These are phyloP conservation scores for Drosophila nr. perissopoda DNA, from an alignment of 2,888 invertebrate genomes.

Conservation along the genomic window DNA sequence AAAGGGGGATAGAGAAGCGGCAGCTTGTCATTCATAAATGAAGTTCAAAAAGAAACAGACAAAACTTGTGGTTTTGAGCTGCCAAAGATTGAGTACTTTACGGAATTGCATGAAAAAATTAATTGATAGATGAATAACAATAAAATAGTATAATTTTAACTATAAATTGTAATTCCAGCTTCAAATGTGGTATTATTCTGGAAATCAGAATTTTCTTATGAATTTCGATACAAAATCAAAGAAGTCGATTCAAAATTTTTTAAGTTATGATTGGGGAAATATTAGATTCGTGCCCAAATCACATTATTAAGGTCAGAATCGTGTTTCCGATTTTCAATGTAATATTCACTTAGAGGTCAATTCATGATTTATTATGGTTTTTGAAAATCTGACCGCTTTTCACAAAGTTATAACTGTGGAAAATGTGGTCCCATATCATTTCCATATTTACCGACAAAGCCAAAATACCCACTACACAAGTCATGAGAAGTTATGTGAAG, in stretches of 20 bases:
- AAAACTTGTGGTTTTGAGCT: background rate
- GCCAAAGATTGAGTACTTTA: background rate
- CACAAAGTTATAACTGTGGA: background rate
- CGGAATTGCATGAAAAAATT: background rate
- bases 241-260: background rate
- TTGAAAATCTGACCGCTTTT: background rate
- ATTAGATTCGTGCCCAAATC: too few species aligned
- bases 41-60: slow-evolving; percentile 40
- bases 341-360: too few species aligned
- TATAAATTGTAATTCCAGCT: too few species aligned
- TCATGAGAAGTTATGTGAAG: background rate
- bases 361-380: background rate
- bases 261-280: background rate
- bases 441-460: background rate
- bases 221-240: too few species aligned
- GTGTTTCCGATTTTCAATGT: too few species aligned
- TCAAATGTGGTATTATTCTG: too few species aligned
- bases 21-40: slow-evolving; percentile 65
- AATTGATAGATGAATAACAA: background rate
- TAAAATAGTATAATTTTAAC: background rate
- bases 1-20: background rate
- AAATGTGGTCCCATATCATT: background rate
- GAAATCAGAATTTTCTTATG: too few species aligned
- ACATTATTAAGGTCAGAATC: too few species aligned
- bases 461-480: background rate